Evolutionary conservation across 2,113 vertebrate species (phyloP).

Genomic region (Lophochroa leadbeateri): DNA sequence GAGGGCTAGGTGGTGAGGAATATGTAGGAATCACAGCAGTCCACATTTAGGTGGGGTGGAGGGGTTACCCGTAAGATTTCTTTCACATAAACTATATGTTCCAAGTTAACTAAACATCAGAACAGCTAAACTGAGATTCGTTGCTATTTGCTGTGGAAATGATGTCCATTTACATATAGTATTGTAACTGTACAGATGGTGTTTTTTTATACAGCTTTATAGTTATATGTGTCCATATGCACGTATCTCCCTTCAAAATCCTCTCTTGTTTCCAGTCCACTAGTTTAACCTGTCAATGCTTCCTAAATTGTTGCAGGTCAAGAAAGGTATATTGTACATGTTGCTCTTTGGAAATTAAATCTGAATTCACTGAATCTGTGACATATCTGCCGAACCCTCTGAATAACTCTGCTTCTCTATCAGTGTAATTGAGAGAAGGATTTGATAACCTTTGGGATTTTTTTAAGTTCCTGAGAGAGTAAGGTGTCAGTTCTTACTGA

Average conservation of each 20-base stretch:
- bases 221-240: fast-evolving
- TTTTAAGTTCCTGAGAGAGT: background rate
- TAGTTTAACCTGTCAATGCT: background rate
- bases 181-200: background rate
- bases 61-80: background rate
- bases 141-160: background rate
- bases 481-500: background rate
- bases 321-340: background rate
- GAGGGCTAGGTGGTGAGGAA: background rate
- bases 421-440: background rate
- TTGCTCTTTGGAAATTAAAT: background rate
- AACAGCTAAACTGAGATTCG: background rate
- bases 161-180: background rate
- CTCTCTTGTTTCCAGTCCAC: background rate
- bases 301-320: background rate
- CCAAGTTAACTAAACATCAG: background rate
- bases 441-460: background rate
- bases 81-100: background rate
- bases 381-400: background rate
- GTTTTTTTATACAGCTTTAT: background rate
- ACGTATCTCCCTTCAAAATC: background rate
- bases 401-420: background rate
- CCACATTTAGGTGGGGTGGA: fast-evolving
- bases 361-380: background rate
- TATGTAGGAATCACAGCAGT: background rate